Conservation (phyloP, 2,113 vertebrate genomes). For the Eubucco bourcierii region DNA sequence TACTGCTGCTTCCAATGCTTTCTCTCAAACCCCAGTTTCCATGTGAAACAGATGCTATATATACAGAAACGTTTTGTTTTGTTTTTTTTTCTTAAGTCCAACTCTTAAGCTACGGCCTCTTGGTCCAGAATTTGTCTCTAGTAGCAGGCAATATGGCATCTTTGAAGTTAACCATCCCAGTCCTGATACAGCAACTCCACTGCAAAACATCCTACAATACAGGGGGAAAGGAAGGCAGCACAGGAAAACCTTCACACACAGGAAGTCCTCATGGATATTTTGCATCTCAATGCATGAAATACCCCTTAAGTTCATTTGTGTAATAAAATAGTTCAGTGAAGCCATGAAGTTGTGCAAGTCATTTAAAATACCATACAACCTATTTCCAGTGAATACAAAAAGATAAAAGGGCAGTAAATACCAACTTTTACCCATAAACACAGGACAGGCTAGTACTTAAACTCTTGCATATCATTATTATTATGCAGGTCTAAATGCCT, state of each 20-base stretch:
- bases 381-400: not conserved
- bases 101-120: not conserved
- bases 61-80: not conserved
- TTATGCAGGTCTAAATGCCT: conserved; percentile 12
- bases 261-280: not conserved
- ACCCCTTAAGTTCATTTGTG: not conserved
- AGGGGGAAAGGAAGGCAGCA: not conserved
- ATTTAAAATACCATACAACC: not conserved
- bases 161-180: not conserved
- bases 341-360: conserved; percentile 14
- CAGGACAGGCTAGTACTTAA: conserved; percentile 26
- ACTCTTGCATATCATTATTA: not conserved
- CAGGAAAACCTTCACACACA: not conserved
- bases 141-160: not conserved
- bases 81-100: not conserved
- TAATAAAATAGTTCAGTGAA: not conserved
- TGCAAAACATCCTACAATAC: not conserved
- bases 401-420: conserved; percentile 50
- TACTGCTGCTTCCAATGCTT: not conserved
- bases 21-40: not conserved
- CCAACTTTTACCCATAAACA: conserved; percentile 13
- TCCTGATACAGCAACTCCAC: not conserved
- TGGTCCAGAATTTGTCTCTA: not conserved
- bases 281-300: not conserved
- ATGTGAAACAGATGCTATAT: not conserved